Evolutionary conservation across 2,888 invertebrate species (phyloP).

Genomic region (Leuctra nigra): DNA sequence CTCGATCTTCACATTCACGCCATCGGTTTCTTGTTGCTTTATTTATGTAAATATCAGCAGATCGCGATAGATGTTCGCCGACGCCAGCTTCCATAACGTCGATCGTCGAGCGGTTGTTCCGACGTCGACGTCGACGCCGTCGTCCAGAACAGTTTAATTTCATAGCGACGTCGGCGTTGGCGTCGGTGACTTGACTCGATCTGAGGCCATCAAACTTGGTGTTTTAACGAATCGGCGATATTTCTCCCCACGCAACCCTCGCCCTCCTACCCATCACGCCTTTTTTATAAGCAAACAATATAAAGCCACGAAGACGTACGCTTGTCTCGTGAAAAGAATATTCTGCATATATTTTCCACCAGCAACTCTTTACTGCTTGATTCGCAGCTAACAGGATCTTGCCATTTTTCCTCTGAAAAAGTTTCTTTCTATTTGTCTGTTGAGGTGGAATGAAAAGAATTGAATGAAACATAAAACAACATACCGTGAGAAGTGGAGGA

Average conservation of each 20-base stretch:
- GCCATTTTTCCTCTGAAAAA: conserved; percentile 23
- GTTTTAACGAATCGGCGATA: conserved; percentile 13
- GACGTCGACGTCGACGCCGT: too few species aligned
- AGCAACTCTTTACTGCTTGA: conserved; percentile 22
- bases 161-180: too few species aligned
- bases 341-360: conserved; percentile 24
- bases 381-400: conserved; percentile 25
- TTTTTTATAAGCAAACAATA: conserved; percentile 8
- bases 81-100: too few species aligned
- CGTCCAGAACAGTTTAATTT: too few species aligned
- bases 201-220: too few species aligned
- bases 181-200: too few species aligned
- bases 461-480: conserved; percentile 29
- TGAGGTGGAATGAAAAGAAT: conserved; percentile 29
- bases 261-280: neutral
- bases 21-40: neutral
- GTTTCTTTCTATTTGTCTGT: conserved; percentile 28
- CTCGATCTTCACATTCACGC: too few species aligned
- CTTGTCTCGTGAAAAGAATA: conserved; percentile 15
- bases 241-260: neutral
- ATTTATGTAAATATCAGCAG: too few species aligned
- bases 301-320: neutral
- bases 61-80: too few species aligned
- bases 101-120: too few species aligned
- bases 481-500: conserved; percentile 21